Evolutionary conservation across 1,140 invertebrate species (phyloP).

Genomic region (Drosophila ambigua): DNA sequence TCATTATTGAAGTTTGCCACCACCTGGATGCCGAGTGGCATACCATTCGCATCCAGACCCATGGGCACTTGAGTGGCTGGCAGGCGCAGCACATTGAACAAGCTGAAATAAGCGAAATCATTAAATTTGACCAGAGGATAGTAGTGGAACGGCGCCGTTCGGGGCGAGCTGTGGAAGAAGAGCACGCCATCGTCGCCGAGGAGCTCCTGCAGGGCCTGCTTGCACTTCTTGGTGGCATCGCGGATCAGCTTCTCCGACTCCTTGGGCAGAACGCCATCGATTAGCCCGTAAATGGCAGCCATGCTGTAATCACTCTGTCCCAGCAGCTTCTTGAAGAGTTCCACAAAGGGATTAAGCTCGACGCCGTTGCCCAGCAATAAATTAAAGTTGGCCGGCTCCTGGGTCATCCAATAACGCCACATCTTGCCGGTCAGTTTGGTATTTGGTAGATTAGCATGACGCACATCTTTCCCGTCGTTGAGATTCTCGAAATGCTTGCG

Average conservation of each 20-base stretch:
- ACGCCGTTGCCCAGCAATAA: conserved; percentile 87
- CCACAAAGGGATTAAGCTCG: conserved; percentile 85
- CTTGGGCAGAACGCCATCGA: conserved; percentile 87
- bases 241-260: conserved; percentile 87
- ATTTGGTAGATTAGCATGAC: conserved; percentile 85
- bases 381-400: conserved; percentile 88
- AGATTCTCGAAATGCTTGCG: conserved; percentile 64
- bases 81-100: conserved; percentile 94
- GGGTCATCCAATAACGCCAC: conserved; percentile 91
- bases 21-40: conserved; percentile 93
- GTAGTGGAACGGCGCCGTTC: conserved; percentile 93
- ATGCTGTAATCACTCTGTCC: conserved; percentile 87
- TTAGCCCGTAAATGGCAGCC: conserved; percentile 88
- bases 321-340: conserved; percentile 86
- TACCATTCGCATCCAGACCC: conserved; percentile 88
- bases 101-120: conserved; percentile 94
- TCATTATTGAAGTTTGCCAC: conserved; percentile 91
- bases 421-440: conserved; percentile 87
- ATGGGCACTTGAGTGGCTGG: conserved; percentile 93
- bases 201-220: conserved; percentile 87
- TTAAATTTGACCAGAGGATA: conserved; percentile 91
- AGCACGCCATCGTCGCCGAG: conserved; percentile 92
- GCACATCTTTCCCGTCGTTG: conserved; percentile 59
- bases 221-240: conserved; percentile 86
- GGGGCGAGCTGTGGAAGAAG: conserved; percentile 93